Conservation (phyloP, 2,888 invertebrate species). For the Melieria crassipennis region DNA sequence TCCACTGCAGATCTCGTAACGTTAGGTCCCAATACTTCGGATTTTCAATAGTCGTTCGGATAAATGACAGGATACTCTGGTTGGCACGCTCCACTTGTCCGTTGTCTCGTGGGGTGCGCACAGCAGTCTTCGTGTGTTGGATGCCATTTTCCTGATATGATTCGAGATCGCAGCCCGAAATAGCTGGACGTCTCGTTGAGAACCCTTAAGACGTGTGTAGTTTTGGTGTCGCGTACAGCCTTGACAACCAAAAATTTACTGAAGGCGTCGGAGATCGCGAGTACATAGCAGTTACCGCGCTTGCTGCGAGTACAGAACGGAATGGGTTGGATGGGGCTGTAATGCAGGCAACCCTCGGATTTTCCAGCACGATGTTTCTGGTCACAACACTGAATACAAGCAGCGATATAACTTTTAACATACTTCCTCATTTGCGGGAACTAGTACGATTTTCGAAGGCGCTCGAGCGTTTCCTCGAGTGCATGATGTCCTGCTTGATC, state of each 20-base stretch:
- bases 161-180: conserved; percentile 47
- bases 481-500: conserved; percentile 8
- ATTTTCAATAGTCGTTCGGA: conserved; percentile 41
- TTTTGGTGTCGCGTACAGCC: conserved; percentile 39
- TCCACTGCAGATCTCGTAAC: conserved; percentile 40
- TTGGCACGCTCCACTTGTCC: conserved; percentile 42
- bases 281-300: conserved; percentile 25
- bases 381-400: neutral
- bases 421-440: neutral
- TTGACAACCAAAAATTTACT: conserved; percentile 41
- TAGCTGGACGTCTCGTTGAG: conserved; percentile 38
- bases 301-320: conserved; percentile 37
- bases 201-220: conserved; percentile 33
- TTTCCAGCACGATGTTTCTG: conserved; percentile 9
- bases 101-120: conserved; percentile 44
- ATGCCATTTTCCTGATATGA: conserved; percentile 41
- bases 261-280: conserved; percentile 36
- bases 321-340: conserved; percentile 35
- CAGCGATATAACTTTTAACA: neutral
- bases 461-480: conserved; percentile 2
- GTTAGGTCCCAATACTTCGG: conserved; percentile 36
- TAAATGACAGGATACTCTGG: conserved; percentile 40
- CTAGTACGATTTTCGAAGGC: neutral
- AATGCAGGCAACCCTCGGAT: neutral
- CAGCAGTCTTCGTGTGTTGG: conserved; percentile 41